phyloP scores from a whole-genome alignment of 1,140 invertebrate genomes.

The Mamestra configurata region DNA sequence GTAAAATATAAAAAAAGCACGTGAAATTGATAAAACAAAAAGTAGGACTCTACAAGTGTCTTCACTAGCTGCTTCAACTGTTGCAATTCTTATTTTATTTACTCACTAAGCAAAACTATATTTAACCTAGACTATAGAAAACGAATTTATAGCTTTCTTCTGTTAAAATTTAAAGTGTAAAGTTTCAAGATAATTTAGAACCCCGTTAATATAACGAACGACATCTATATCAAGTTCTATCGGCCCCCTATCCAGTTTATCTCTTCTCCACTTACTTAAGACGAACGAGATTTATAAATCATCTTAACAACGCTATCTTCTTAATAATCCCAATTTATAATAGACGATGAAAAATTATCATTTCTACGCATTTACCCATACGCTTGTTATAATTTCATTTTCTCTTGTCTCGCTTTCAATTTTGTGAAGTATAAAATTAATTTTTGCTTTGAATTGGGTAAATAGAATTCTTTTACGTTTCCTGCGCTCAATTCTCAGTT shows the following conservation, averaged over 20 bases:
- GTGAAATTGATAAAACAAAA: no score
- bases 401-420: slow-evolving; percentile 69
- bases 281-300: slow-evolving; percentile 34
- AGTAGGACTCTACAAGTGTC: no score
- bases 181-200: neutral
- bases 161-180: neutral
- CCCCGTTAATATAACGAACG: neutral
- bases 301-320: slow-evolving; percentile 22
- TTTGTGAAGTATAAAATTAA: slow-evolving; percentile 64
- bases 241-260: slow-evolving; percentile 9
- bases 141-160: neutral
- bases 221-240: slow-evolving; percentile 29
- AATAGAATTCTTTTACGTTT: slow-evolving; percentile 72
- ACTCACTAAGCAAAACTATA: no score
- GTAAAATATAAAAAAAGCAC: no score
- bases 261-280: slow-evolving; percentile 24
- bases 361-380: slow-evolving; percentile 62
- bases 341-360: slow-evolving; percentile 48
- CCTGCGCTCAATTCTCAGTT: slow-evolving; percentile 78
- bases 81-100: no score
- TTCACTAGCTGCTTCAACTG: no score
- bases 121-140: no score
- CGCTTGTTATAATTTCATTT: slow-evolving; percentile 77
- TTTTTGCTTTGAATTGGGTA: slow-evolving; percentile 76
- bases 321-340: slow-evolving; percentile 38